phyloP scores from a whole-genome alignment of 2,888 invertebrate species.

The Poecilobothrus nobilitatus region DNA sequence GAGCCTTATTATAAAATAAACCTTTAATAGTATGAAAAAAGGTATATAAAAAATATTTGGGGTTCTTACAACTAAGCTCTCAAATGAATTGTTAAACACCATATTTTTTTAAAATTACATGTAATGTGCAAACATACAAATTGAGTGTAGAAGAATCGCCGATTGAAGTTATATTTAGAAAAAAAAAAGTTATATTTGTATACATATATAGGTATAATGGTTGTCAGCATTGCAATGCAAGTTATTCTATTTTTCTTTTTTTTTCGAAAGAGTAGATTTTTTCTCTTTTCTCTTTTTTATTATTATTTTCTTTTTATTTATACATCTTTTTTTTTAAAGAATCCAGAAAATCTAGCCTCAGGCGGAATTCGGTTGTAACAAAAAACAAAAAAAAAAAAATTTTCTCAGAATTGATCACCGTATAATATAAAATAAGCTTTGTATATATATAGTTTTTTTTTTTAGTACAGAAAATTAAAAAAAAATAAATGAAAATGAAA shows the following conservation, averaged over 20 bases:
- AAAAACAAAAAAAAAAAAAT: background rate
- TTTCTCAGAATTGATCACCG: constrained; percentile 2
- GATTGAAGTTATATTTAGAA: background rate
- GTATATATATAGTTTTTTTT: too few species aligned
- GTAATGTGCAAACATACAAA: background rate
- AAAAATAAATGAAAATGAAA: background rate
- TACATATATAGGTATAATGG: too few species aligned
- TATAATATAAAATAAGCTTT: background rate
- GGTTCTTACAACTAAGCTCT: background rate
- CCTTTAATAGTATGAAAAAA: background rate
- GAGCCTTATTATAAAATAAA: too few species aligned
- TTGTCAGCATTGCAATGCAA: background rate
- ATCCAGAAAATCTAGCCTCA: constrained; percentile 1
- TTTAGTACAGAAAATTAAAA: background rate
- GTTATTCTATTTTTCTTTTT: background rate
- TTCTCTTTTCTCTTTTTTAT: background rate
- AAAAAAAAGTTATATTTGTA: too few species aligned
- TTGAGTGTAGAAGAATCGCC: background rate
- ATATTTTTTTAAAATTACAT: background rate
- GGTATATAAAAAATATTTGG: background rate
- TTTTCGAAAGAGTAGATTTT: background rate
- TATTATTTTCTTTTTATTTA: background rate
- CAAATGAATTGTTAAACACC: too few species aligned
- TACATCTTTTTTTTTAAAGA: background rate
- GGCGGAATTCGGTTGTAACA: constrained; percentile 4